Conservation (phyloP, 1,140 invertebrate species). For the Ditylenchus dipsaci region DNA sequence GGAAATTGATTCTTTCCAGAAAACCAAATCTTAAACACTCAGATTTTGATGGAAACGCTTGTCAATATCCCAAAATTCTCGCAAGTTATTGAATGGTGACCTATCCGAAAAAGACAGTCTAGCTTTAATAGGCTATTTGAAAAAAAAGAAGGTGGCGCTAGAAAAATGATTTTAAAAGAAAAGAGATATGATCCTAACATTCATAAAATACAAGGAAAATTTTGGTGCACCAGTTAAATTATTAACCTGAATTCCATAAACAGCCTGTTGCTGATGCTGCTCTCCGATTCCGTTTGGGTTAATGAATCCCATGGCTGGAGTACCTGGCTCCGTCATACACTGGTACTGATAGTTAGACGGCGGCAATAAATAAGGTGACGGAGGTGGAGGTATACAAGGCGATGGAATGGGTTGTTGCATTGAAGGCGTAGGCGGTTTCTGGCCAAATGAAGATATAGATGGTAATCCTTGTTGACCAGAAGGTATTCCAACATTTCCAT, state of each 20-base stretch:
- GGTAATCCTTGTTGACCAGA: slow-evolving; percentile 1
- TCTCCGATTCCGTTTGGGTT: neutral
- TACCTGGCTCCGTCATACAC: neutral
- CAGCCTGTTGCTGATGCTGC: neutral
- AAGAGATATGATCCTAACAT: no score
- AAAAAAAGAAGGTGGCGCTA: no score
- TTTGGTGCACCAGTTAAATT: neutral
- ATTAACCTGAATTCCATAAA: neutral
- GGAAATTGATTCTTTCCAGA: no score
- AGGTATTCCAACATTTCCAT: no score
- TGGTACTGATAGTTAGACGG: neutral
- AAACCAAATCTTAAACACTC: no score
- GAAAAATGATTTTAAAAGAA: no score
- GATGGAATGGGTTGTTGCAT: neutral
- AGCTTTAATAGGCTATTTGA: no score
- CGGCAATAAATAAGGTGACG: neutral
- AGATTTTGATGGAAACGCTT: no score
- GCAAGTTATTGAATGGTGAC: no score
- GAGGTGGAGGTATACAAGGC: neutral
- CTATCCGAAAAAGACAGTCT: no score
- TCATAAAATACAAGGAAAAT: neutral
- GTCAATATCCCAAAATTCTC: no score
- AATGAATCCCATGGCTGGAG: neutral
- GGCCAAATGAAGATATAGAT: neutral
- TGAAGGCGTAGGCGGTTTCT: neutral